Evolutionary conservation across 2,888 invertebrate species (phyloP).

Genomic region (Oligia latruncula): DNA sequence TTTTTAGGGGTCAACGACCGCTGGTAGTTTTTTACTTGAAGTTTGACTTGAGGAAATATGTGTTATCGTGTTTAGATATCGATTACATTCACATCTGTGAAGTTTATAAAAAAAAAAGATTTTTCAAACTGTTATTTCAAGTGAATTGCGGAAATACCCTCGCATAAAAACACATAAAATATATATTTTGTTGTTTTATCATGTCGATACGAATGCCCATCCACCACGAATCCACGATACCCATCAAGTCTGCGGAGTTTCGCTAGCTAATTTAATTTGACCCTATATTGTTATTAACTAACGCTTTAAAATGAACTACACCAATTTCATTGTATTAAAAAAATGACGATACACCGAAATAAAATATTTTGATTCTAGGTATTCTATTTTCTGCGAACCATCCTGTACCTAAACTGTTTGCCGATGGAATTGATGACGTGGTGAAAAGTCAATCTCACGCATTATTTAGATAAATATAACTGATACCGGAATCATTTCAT

Average conservation of each 20-base stretch:
- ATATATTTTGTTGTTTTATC: neutral
- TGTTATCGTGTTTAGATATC: neutral
- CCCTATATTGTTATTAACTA: neutral
- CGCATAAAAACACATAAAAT: neutral
- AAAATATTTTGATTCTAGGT: neutral
- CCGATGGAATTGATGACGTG: slow-evolving; percentile 71
- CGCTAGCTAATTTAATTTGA: neutral
- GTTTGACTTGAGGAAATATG: too few species aligned
- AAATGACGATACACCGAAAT: neutral
- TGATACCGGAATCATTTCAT: slow-evolving; percentile 60
- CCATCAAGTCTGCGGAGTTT: neutral
- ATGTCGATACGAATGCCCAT: neutral
- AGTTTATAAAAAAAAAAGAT: neutral
- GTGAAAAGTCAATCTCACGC: slow-evolving; percentile 69
- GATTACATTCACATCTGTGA: neutral
- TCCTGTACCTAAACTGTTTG: slow-evolving; percentile 61
- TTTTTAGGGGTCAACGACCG: neutral
- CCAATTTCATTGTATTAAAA: neutral
- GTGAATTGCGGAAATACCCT: neutral
- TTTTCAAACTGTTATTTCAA: neutral
- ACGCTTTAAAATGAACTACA: neutral
- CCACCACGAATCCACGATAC: neutral
- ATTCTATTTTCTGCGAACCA: slow-evolving; percentile 48
- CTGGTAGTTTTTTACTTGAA: neutral
- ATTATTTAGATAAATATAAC: slow-evolving; percentile 68